Evolutionary conservation across 2,113 vertebrate species (phyloP).

Genomic region (Haliaeetus leucogaster): DNA sequence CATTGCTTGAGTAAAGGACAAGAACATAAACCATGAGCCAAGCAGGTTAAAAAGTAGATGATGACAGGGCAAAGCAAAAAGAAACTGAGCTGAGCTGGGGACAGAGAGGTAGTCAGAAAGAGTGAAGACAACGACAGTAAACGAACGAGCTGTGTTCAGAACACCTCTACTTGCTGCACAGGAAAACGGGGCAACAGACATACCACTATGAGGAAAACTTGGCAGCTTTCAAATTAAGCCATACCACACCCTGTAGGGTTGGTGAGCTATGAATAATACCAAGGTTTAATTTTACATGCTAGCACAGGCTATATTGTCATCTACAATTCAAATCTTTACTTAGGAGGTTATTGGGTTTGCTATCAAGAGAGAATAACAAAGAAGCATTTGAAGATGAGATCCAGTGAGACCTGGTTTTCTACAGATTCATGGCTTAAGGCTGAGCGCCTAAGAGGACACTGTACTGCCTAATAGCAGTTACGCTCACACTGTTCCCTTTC

Average conservation of each 20-base stretch:
- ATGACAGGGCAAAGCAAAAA: not conserved
- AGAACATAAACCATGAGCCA: not conserved
- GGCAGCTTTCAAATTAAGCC: not conserved
- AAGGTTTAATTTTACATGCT: conserved; percentile 1
- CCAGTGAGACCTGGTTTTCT: not conserved
- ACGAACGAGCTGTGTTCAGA: not conserved
- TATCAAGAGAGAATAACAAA: not conserved
- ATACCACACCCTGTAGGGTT: not conserved
- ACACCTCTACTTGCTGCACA: rapidly evolving
- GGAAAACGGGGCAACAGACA: not conserved
- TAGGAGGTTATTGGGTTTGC: conserved; percentile 6
- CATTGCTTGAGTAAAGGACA: not conserved
- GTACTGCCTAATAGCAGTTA: not conserved
- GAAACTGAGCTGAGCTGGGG: not conserved
- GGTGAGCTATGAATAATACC: not conserved
- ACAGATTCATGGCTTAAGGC: not conserved
- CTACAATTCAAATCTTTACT: conserved; percentile 39
- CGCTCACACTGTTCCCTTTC: not conserved
- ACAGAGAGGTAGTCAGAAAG: not conserved
- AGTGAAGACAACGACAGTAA: not conserved
- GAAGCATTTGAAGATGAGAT: not conserved
- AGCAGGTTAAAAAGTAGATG: not conserved
- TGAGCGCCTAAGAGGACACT: not conserved
- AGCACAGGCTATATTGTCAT: conserved; percentile 19
- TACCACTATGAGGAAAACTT: not conserved